Base-by-base conservation (phyloP, 2,888 invertebrate genomes). In the Noctuana brunneofusca region DNA sequence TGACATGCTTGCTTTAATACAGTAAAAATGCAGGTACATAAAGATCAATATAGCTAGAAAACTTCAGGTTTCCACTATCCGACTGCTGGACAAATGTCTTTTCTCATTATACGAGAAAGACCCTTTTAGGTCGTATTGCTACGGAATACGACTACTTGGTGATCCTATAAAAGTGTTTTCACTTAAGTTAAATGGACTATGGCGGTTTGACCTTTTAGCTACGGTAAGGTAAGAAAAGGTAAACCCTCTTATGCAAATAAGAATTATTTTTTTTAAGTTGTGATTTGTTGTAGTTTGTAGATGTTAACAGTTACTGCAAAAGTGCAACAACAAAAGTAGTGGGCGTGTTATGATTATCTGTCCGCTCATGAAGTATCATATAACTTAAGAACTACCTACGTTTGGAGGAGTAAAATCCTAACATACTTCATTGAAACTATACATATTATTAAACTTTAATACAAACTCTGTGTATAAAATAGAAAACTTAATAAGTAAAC, bases 61-160 rank as follows among this genome's bases (percentile, higher is more conserved):
- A n/a, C n/a, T n/a, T n/a, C n/a, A 48, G 35, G 56, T 43, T 52
- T 53, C 53, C 16, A 32, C 14, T 57, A 32, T 22, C 56, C 55
- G 11, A 14, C 22, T 3, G 43, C 46, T 22, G 41, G 18, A 53
- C 11, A 59, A 59, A 46, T 16, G 43, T 5, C 46, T 59, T 53
- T 14, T 30, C 46, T 46, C 32, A 35, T 32, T 59, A 32, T 32
- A 32, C 12, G 16, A 41, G 38, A 41, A 58, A 38, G 16, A 41
- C 20, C 20, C 18, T 22, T 14, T 38, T 35, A 49, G 57, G 16
- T 43, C 27, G 43, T 57, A 27, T 16, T 22, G 32, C 20, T 56
- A 14, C 30, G n/a, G 14, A 57, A 30, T 32, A 49, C 32, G 49
- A 16, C 57, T 18, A 55, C 55, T 49, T 41, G 30, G 24, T 32